These are phyloP conservation scores for Chrysina gloriosa DNA, from an alignment of 2,888 invertebrate genomes.

Conservation along the genomic window DNA sequence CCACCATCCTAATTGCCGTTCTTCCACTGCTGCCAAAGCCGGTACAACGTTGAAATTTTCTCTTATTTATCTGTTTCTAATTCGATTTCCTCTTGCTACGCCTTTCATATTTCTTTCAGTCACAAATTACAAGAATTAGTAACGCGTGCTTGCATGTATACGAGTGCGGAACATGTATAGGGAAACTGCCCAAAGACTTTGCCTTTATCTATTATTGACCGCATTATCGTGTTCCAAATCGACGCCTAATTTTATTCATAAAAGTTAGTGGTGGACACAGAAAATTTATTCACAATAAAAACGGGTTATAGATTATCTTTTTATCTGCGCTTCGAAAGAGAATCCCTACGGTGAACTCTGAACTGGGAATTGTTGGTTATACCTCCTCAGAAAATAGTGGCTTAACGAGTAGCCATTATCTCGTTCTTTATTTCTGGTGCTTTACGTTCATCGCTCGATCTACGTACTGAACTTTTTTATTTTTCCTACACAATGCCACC, in stretches of 20 bases:
- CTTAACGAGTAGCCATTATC: conserved; percentile 24
- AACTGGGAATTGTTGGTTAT: background rate
- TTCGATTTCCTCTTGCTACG: no score
- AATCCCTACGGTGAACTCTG: conserved; percentile 9
- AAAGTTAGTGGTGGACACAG: background rate
- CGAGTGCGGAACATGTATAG: no score
- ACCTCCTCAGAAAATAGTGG: conserved; percentile 11
- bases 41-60: no score
- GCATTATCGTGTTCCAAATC: background rate
- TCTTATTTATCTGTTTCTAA: no score
- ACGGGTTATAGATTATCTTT: conserved; percentile 1
- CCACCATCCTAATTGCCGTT: no score
- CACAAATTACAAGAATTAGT: no score
- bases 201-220: background rate
- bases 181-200: no score
- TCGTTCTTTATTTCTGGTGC: background rate
- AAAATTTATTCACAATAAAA: conserved; percentile 7
- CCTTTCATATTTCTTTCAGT: no score
- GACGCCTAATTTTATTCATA: background rate
- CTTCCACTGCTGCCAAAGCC: no score
- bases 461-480: conserved; percentile 3
- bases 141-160: no score
- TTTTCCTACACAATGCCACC: background rate
- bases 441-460: background rate
- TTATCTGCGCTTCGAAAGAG: background rate